Conservation (phyloP, 2,113 vertebrate species). For the Albula goreensis region DNA sequence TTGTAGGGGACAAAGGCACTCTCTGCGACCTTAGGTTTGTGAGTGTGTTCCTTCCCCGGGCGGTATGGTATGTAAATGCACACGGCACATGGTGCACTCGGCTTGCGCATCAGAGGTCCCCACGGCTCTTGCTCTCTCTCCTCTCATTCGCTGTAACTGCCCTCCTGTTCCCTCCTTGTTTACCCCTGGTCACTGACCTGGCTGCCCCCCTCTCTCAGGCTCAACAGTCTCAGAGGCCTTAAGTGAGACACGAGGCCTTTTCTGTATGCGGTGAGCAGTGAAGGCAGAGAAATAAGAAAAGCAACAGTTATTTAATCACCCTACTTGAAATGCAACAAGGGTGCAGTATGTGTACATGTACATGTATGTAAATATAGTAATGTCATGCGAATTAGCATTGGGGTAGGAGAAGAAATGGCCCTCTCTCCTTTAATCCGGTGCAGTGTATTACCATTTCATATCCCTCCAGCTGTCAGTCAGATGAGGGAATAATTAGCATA, state of each 20-base stretch:
- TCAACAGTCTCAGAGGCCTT: background rate
- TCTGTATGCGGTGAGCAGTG: no score
- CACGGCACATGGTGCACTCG: background rate
- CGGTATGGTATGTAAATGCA: background rate
- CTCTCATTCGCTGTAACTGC: no score
- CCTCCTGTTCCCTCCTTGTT: no score
- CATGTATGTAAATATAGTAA: background rate
- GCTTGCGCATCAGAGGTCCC: background rate
- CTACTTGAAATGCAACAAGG: no score
- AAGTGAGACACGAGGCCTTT: background rate
- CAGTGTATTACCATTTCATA: background rate
- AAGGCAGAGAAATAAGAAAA: background rate
- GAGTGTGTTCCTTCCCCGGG: background rate
- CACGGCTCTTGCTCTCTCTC: no score
- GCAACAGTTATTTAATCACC: background rate
- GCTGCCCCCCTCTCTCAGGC: no score
- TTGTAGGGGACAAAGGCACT: background rate
- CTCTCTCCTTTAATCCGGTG: background rate
- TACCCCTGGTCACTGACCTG: no score
- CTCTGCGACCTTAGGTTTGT: background rate
- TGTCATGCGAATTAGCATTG: background rate
- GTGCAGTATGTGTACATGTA: no score
- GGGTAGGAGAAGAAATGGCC: background rate
- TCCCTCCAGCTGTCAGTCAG: slow-evolving; percentile 7
- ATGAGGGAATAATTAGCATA: slow-evolving; percentile 9